Evolutionary conservation across 2,888 invertebrate genomes (phyloP).

Genomic region (Cephus spinipes): DNA sequence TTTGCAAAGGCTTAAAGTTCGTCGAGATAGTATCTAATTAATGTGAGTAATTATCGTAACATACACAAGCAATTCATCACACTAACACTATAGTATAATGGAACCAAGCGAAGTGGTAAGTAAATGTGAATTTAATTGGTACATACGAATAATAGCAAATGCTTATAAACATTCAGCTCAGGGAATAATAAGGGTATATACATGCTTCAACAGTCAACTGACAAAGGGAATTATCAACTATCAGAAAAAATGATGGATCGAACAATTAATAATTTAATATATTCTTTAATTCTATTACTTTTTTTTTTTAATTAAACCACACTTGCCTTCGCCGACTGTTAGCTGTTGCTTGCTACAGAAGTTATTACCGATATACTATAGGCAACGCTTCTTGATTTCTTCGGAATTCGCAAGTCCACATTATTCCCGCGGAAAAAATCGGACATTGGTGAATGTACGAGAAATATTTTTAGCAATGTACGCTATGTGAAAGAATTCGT

Average conservation of each 20-base stretch:
- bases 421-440: background rate
- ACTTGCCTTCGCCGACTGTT: slow-evolving; percentile 65
- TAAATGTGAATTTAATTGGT: background rate
- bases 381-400: slow-evolving; percentile 7
- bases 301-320: slow-evolving; percentile 43
- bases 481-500: background rate
- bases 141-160: background rate
- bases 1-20: background rate
- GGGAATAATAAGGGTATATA: slow-evolving; percentile 10
- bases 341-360: slow-evolving; percentile 60
- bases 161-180: background rate
- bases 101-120: background rate
- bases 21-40: background rate
- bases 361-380: background rate
- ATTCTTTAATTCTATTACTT: background rate
- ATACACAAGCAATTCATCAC: slow-evolving; percentile 54
- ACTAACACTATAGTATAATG: slow-evolving; percentile 32
- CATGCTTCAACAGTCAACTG: slow-evolving; percentile 24
- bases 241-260: background rate
- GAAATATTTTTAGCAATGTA: background rate
- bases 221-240: slow-evolving; percentile 13
- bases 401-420: slow-evolving; percentile 5
- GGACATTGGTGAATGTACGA: background rate
- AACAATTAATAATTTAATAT: background rate
- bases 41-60: slow-evolving; percentile 37